phyloP scores from a whole-genome alignment of 37 sponge, comb jelly and placozoan genomes.

The Bolinopsis microptera region DNA sequence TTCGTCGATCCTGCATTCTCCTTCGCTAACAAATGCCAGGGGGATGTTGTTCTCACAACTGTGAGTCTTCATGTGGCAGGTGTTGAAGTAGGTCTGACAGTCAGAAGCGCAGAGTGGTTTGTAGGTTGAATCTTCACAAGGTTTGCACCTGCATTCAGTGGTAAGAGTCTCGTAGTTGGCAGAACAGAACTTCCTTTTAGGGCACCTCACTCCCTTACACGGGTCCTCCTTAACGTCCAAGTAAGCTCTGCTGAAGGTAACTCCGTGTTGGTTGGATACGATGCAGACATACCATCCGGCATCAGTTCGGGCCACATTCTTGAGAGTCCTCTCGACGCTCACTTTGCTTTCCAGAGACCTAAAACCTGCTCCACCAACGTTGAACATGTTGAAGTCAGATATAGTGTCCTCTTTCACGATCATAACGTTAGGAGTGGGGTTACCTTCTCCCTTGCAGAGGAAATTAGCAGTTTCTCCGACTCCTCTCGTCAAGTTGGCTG shows the following conservation, averaged over 20 bases:
- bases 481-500: background rate
- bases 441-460: background rate
- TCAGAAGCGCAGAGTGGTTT: slow-evolving; percentile 66
- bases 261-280: background rate
- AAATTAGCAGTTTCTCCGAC: background rate
- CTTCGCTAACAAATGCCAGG: background rate
- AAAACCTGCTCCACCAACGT: background rate
- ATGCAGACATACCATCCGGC: background rate
- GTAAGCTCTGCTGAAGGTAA: background rate
- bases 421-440: background rate
- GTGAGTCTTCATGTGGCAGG: slow-evolving; percentile 25
- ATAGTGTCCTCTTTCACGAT: background rate
- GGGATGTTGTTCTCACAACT: background rate
- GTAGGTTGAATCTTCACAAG: background rate
- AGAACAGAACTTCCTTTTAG: background rate
- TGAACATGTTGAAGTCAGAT: background rate
- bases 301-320: background rate
- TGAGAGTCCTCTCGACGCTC: background rate
- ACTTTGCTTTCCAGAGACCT: background rate
- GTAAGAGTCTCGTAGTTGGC: slow-evolving; percentile 15
- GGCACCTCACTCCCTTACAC: background rate
- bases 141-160: slow-evolving; percentile 16
- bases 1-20: background rate
- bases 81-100: slow-evolving; percentile 36
- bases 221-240: background rate